A percentile compares a stretch with the other conserved stretches of the same genome.
phyloP scores from a whole-genome alignment of 2,797 vertebrate species.

The Furcifer pardalis region DNA sequence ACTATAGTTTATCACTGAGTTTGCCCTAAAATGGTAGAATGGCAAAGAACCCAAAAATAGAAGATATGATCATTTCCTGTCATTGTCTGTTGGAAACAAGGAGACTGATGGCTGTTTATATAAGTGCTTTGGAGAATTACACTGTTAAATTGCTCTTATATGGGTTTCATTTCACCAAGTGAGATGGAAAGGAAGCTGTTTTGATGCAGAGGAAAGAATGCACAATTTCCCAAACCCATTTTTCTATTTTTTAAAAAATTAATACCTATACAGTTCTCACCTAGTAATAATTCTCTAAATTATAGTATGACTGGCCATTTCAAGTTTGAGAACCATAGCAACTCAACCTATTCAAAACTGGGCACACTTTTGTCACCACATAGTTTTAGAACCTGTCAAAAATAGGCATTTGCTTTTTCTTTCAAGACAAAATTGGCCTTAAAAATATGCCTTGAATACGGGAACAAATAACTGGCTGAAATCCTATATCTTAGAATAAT shows the following conservation, averaged over 20 bases:
- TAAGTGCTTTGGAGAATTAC: neutral
- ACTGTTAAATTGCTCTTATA: neutral
- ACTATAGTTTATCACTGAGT: neutral
- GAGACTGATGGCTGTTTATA: slow-evolving; percentile 14
- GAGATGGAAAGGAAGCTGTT: slow-evolving; percentile 20
- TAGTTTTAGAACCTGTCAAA: neutral
- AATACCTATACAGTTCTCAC: neutral
- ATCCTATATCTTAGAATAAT: too few species aligned
- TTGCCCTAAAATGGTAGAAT: neutral
- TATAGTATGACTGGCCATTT: neutral
- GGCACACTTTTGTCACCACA: neutral
- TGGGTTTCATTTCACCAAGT: slow-evolving; percentile 3
- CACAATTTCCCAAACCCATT: slow-evolving; percentile 33
- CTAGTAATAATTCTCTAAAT: slow-evolving; percentile 29
- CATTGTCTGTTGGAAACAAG: neutral
- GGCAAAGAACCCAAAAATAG: neutral
- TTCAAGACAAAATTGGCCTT: neutral
- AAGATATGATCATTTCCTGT: neutral
- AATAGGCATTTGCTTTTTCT: neutral
- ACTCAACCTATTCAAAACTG: slow-evolving; percentile 20
- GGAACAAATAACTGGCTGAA: too few species aligned
- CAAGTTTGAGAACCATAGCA: slow-evolving; percentile 24
- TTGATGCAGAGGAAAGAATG: neutral
- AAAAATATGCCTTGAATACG: too few species aligned
- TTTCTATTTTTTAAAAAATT: slow-evolving; percentile 35